A percentile compares a stretch with the other conserved stretches of the same genome.
Evolutionary conservation across 23 tunicate species (phyloP).

Genomic region (Botrylloides violaceus): DNA sequence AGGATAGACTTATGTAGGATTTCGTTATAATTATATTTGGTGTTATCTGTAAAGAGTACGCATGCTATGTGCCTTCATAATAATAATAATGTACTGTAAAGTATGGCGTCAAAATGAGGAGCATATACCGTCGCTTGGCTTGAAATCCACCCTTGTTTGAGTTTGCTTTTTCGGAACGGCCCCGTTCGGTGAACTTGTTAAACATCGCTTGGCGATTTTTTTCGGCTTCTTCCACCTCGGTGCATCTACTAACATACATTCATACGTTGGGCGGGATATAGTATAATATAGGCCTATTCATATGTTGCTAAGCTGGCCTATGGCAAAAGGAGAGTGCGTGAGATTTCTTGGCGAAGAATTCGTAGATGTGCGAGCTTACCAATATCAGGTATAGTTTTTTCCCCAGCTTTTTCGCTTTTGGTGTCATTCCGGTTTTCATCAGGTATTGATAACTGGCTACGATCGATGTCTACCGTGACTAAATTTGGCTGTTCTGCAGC

Average conservation of each 20-base stretch:
- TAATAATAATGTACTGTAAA: too few relatives aligned
- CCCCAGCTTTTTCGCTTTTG: background rate
- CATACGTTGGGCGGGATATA: too few relatives aligned
- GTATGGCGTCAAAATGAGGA: too few relatives aligned
- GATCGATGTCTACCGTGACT: background rate
- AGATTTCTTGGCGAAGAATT: too few relatives aligned
- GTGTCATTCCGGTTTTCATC: background rate
- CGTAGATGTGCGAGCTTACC: too few relatives aligned
- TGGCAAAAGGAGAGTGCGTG: too few relatives aligned
- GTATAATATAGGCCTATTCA: too few relatives aligned
- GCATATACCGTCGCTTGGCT: slow-evolving; percentile 14
- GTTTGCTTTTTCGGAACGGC: slow-evolving; percentile 1
- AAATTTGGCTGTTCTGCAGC: background rate
- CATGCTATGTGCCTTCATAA: too few relatives aligned
- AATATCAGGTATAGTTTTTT: background rate
- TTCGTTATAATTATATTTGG: slow-evolving; percentile 75
- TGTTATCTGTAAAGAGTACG: slow-evolving; percentile 32
- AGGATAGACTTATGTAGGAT: slow-evolving; percentile 79
- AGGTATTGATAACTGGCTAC: background rate
- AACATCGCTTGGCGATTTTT: slow-evolving; percentile 14
- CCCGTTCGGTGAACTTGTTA: slow-evolving; percentile 15
- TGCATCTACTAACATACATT: background rate
- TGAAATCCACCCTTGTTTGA: slow-evolving; percentile 3
- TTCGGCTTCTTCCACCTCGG: slow-evolving; percentile 16
- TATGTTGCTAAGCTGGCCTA: too few relatives aligned